Conservation (phyloP, 2,797 vertebrate species). For the Propithecus perrieri region DNA sequence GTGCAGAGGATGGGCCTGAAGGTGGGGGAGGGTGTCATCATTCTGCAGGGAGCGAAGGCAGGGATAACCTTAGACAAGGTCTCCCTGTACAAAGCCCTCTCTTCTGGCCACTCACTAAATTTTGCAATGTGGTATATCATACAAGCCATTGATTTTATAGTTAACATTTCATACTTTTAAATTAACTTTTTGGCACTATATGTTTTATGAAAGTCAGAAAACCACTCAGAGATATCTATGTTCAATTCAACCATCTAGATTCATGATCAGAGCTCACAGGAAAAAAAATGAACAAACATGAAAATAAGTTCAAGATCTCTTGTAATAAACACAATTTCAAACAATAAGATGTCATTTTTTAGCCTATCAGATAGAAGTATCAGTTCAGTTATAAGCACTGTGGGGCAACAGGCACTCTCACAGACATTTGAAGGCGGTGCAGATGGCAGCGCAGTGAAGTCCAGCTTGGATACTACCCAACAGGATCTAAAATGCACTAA, state of each 20-base stretch:
- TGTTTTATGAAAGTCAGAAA: neutral
- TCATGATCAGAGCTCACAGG: neutral
- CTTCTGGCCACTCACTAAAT: neutral
- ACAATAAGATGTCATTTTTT: neutral
- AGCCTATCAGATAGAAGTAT: neutral
- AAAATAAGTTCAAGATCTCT: neutral
- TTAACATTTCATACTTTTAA: neutral
- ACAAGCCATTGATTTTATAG: neutral
- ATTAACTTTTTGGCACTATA: neutral
- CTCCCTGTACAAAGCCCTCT: neutral
- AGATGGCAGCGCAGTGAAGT: neutral
- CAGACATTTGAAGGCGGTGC: neutral
- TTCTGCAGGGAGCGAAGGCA: neutral
- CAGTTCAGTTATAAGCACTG: neutral
- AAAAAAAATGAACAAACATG: neutral
- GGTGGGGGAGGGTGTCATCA: too few species aligned
- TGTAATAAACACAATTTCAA: neutral
- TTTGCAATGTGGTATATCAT: neutral
- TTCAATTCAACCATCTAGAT: neutral
- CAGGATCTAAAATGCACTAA: neutral
- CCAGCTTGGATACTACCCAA: neutral
- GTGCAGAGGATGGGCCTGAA: neutral
- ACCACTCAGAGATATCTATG: neutral
- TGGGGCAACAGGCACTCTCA: neutral
- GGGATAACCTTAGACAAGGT: neutral